phyloP scores from a whole-genome alignment of 2,797 vertebrate species.

The Labeo calbasu region DNA sequence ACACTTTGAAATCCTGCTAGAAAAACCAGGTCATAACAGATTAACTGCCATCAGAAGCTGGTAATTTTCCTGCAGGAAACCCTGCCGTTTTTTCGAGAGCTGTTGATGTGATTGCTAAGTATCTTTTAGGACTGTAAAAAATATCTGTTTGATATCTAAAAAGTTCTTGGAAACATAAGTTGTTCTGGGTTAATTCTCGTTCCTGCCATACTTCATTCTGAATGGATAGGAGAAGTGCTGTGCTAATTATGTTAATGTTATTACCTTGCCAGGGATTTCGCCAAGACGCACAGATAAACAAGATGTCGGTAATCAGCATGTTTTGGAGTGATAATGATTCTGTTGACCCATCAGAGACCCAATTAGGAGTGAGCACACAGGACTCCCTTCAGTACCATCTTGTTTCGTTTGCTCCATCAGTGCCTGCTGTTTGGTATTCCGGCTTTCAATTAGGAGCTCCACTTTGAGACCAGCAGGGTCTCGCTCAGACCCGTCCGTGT shows the following conservation, averaged over 20 bases:
- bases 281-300: conserved; percentile 41
- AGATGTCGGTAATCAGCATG: conserved; percentile 53
- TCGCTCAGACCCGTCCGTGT: conserved; percentile 18
- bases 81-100: conserved; percentile 7
- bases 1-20: neutral
- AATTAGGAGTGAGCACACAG: conserved; percentile 54
- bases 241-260: conserved; percentile 55
- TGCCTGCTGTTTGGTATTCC: conserved; percentile 42
- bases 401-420: conserved; percentile 48
- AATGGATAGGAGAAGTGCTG: conserved; percentile 12
- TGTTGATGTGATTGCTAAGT: conserved; percentile 22
- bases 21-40: conserved; percentile 10
- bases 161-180: neutral
- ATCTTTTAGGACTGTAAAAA: neutral
- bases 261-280: conserved; percentile 50
- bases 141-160: neutral
- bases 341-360: conserved; percentile 54
- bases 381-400: conserved; percentile 39
- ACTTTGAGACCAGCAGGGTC: conserved; percentile 40
- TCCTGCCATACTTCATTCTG: neutral
- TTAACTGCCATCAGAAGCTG: neutral
- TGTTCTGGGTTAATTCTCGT: neutral
- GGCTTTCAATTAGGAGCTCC: conserved; percentile 44
- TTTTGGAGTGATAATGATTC: conserved; percentile 53
- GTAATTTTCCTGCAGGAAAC: conserved; percentile 1